Conservation (phyloP, 2,113 vertebrate genomes). For the Hydrolagus affinis region DNA sequence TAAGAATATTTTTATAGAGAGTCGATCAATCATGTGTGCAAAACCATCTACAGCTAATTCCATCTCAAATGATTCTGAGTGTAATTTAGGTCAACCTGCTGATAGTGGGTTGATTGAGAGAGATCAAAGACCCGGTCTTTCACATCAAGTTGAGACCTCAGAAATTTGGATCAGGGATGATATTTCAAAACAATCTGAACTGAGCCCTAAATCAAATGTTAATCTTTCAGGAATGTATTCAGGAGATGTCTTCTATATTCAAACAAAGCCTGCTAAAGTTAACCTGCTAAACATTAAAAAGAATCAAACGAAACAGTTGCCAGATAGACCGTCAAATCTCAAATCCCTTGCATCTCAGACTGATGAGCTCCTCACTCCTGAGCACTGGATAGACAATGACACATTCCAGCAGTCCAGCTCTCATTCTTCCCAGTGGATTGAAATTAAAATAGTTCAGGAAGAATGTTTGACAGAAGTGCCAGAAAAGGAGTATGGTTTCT, state of each 20-base stretch:
- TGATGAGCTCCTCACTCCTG: neutral
- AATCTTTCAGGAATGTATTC: neutral
- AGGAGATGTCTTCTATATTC: neutral
- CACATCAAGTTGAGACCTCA: neutral
- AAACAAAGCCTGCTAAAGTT: neutral
- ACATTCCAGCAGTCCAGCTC: neutral
- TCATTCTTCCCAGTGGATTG: neutral
- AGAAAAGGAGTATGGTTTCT: no score
- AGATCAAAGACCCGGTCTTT: neutral
- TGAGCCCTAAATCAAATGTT: neutral
- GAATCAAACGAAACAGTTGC: neutral
- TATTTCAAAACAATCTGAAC: neutral
- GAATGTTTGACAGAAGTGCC: constrained; percentile 2
- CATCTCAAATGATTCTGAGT: neutral
- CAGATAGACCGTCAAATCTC: neutral
- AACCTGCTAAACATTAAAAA: neutral
- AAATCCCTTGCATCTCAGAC: neutral
- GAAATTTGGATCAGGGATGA: neutral
- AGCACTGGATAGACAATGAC: neutral
- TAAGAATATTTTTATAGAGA: constrained; percentile 1
- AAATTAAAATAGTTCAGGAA: neutral
- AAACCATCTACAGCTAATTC: neutral
- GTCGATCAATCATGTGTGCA: neutral
- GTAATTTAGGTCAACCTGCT: neutral
- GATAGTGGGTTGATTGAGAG: neutral